Percentiles rank a stretch among this genome's conserved stretches.
These are phyloP conservation scores for Sarcophaga subvicina DNA, from an alignment of 2,888 invertebrate species.

Conservation along the genomic window DNA sequence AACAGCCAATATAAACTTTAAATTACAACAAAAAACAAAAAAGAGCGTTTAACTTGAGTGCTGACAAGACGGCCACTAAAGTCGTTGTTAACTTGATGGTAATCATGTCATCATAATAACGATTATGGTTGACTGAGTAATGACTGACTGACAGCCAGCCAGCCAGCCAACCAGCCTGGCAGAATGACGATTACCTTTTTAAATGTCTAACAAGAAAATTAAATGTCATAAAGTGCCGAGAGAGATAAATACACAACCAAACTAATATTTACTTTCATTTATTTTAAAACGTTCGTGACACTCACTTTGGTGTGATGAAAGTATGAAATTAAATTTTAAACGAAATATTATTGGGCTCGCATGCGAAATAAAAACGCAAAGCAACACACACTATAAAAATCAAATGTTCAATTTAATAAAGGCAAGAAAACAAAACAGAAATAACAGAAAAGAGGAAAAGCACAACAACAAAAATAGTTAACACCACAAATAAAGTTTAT, in stretches of 20 bases:
- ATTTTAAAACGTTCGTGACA: background rate
- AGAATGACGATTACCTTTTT: background rate
- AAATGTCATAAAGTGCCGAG: slow-evolving; percentile 46
- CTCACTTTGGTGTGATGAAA: background rate
- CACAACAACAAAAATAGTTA: background rate
- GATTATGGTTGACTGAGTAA: slow-evolving; percentile 38
- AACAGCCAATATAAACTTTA: background rate
- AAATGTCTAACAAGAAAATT: background rate
- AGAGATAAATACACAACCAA: background rate
- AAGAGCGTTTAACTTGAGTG: slow-evolving; percentile 16
- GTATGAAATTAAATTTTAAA: background rate
- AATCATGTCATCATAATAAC: slow-evolving; percentile 51
- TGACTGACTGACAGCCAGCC: slow-evolving; percentile 4
- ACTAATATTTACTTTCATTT: background rate
- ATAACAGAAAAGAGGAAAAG: slow-evolving; percentile 2
- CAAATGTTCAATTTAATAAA: slow-evolving; percentile 49
- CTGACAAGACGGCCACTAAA: slow-evolving; percentile 34
- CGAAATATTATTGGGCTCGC: slow-evolving; percentile 51
- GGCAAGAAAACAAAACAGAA: background rate
- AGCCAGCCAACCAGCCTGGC: too few species aligned
- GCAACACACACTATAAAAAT: slow-evolving; percentile 41
- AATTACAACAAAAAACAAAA: background rate
- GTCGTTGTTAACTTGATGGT: slow-evolving; percentile 31
- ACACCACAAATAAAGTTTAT: slow-evolving; percentile 15
- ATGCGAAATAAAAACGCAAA: slow-evolving; percentile 58